Conservation (phyloP, 1,140 invertebrate genomes). For the Ridgeia piscesae region DNA sequence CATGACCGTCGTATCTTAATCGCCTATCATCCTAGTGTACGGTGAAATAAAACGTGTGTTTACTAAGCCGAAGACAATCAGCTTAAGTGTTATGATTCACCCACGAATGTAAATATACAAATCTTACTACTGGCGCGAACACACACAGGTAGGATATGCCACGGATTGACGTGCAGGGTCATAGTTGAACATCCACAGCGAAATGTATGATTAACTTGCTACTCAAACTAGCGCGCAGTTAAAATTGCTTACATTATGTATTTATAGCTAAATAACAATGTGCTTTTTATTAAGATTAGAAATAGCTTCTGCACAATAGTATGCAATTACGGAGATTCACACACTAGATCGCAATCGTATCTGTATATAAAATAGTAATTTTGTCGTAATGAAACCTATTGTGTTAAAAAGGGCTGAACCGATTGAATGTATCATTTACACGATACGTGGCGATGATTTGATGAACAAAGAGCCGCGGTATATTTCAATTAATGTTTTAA, state of each 20-base stretch:
- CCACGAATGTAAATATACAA: not conserved
- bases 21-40: not conserved
- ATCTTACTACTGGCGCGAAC: not conserved
- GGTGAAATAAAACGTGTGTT: not conserved
- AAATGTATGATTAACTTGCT: not conserved
- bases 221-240: not conserved
- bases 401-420: too few relatives aligned
- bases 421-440: too few relatives aligned
- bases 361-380: not conserved
- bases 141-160: not conserved
- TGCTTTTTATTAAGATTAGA: not conserved
- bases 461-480: too few relatives aligned
- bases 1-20: not conserved
- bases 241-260: not conserved
- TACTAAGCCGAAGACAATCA: not conserved
- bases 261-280: not conserved
- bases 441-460: too few relatives aligned
- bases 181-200: not conserved
- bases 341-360: too few relatives aligned
- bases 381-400: not conserved
- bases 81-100: not conserved
- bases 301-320: not conserved
- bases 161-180: not conserved
- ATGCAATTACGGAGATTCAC: too few relatives aligned
- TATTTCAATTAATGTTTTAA: too few relatives aligned